Evolutionary conservation across 1,140 invertebrate genomes (phyloP).

Genomic region (Oedothorax gibbosus): DNA sequence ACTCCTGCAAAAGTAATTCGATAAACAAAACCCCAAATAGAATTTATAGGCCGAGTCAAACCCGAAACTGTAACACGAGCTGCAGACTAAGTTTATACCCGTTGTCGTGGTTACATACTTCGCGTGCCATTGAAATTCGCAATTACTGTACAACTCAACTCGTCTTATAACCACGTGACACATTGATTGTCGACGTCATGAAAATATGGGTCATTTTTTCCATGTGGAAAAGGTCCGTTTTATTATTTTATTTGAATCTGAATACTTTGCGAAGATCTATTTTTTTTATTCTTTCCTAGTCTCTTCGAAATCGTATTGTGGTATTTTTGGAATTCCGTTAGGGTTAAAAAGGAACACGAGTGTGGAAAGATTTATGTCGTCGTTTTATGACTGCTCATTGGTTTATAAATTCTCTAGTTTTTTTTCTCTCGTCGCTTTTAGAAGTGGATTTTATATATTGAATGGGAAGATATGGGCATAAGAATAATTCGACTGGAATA

Average conservation of each 20-base stretch:
- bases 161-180: conserved; percentile 35
- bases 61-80: conserved; percentile 27
- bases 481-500: too few relatives aligned
- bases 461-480: too few relatives aligned
- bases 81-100: conserved; percentile 30
- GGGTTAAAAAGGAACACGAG: background rate
- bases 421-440: background rate
- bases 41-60: conserved; percentile 16
- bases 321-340: conserved; percentile 24
- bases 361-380: background rate
- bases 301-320: background rate
- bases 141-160: conserved; percentile 18
- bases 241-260: conserved; percentile 1
- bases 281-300: background rate
- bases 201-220: conserved; percentile 54
- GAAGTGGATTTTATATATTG: too few relatives aligned
- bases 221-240: background rate
- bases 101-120: conserved; percentile 42
- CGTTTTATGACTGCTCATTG: background rate
- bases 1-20: conserved; percentile 18
- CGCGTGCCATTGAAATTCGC: conserved; percentile 52
- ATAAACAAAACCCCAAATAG: conserved; percentile 21
- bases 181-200: conserved; percentile 58
- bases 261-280: too few relatives aligned
- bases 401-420: background rate